Evolutionary conservation across 2,113 vertebrate species (phyloP).

Genomic region (Triplophysa rosa): DNA sequence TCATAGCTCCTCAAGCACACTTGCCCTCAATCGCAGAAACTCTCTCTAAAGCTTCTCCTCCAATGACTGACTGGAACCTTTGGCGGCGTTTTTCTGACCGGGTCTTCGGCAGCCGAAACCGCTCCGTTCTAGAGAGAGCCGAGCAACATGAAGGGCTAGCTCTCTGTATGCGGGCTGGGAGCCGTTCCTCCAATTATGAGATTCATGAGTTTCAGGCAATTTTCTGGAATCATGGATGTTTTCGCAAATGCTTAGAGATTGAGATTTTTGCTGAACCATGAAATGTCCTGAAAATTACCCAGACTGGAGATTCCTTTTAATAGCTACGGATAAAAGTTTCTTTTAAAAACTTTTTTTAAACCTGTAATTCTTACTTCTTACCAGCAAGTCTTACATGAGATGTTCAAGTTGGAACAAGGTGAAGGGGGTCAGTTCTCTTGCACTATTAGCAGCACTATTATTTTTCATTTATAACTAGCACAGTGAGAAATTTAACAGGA

Average conservation of each 20-base stretch:
- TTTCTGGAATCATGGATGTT: conserved; percentile 45
- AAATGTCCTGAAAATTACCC: conserved; percentile 41
- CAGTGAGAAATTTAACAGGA: too few species aligned
- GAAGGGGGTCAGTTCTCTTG: too few species aligned
- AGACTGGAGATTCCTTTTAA: conserved; percentile 38
- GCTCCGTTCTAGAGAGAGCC: conserved; percentile 28
- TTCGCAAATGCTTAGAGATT: conserved; percentile 40
- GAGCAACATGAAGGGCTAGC: conserved; percentile 32
- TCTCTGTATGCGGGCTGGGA: conserved; percentile 37
- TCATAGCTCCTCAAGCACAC: conserved; percentile 97
- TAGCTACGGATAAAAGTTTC: conserved; percentile 28
- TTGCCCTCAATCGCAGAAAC: conserved; percentile 59
- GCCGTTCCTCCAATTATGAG: conserved; percentile 46
- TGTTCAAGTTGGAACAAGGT: too few species aligned
- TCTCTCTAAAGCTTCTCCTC: conserved; percentile 44
- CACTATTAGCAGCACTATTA: too few species aligned
- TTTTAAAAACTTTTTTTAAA: conserved; percentile 17
- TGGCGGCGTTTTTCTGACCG: conserved; percentile 18
- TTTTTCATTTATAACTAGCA: too few species aligned
- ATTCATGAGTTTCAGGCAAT: conserved; percentile 49
- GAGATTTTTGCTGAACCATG: conserved; percentile 33
- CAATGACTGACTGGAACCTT: conserved; percentile 42
- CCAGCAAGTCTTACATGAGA: background rate
- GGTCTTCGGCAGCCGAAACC: conserved; percentile 42
- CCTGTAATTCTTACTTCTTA: background rate